Percentiles rank a stretch among this genome's conserved stretches.
Conservation (phyloP, 37 sponge, comb jelly and placozoan genomes). For the Ephydatia muelleri region DNA sequence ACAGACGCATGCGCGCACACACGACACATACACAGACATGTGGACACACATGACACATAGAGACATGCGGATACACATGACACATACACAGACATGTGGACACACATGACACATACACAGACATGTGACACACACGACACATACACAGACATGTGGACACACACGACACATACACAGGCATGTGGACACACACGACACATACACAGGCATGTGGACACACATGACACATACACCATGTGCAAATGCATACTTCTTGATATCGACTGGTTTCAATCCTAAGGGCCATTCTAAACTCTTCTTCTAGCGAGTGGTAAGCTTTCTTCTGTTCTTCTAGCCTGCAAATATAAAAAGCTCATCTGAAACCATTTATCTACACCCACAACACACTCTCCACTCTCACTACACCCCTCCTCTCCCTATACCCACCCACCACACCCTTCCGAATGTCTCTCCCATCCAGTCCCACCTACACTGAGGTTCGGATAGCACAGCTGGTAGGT, state of each 20-base stretch:
- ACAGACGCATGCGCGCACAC: slow-evolving; percentile 18
- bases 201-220: no score
- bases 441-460: no score
- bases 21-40: slow-evolving; percentile 26
- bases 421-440: no score
- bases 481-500: no score
- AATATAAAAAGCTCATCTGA: background rate
- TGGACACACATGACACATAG: background rate
- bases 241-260: slow-evolving; percentile 57
- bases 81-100: background rate
- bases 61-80: no score
- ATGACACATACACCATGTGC: no score
- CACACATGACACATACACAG: background rate
- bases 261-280: slow-evolving; percentile 77
- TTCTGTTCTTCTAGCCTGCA: slow-evolving; percentile 54
- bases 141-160: no score
- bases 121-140: background rate
- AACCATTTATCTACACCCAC: background rate
- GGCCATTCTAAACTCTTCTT: slow-evolving; percentile 86
- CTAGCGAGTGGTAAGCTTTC: slow-evolving; percentile 59
- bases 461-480: no score
- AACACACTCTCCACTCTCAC: no score
- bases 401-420: no score
- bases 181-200: no score
- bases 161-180: no score